phyloP scores from a whole-genome alignment of 1,140 invertebrate genomes.

The Drosophila kurseongensis region DNA sequence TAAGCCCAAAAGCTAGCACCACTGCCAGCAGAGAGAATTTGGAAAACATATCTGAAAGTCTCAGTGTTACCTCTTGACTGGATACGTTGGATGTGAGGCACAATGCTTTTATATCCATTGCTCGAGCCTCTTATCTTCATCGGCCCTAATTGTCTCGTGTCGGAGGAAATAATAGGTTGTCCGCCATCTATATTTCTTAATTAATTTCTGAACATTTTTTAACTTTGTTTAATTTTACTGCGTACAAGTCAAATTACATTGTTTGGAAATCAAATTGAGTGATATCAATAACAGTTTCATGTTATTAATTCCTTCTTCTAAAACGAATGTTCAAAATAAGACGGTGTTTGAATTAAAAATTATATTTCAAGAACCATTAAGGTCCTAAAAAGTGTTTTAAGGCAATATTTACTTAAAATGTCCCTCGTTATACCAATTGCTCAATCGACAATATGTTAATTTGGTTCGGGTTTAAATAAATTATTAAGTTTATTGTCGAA shows the following conservation, averaged over 20 bases:
- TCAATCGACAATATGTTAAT: no score
- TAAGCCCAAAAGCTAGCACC: slow-evolving; percentile 36
- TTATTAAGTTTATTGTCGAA: no score
- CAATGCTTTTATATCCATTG: slow-evolving; percentile 39
- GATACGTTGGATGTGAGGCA: background rate
- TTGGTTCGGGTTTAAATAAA: no score
- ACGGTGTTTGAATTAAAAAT: no score
- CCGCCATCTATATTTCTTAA: background rate
- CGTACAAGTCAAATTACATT: background rate
- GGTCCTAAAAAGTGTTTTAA: no score
- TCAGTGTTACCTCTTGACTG: slow-evolving; percentile 15
- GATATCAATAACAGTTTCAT: background rate
- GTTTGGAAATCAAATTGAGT: background rate
- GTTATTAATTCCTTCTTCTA: background rate
- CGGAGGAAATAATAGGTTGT: slow-evolving; percentile 5
- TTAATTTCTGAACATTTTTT: slow-evolving; percentile 15
- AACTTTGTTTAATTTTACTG: background rate
- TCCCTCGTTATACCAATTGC: no score
- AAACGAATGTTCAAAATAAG: background rate
- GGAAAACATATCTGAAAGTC: slow-evolving; percentile 27
- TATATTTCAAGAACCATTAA: no score
- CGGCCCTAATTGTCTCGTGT: slow-evolving; percentile 32
- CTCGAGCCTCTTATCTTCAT: background rate
- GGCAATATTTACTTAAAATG: no score
- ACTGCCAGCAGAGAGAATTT: slow-evolving; percentile 23